phyloP scores from a whole-genome alignment of 1,140 invertebrate genomes.

The Pseudomyrmex pallidus region DNA sequence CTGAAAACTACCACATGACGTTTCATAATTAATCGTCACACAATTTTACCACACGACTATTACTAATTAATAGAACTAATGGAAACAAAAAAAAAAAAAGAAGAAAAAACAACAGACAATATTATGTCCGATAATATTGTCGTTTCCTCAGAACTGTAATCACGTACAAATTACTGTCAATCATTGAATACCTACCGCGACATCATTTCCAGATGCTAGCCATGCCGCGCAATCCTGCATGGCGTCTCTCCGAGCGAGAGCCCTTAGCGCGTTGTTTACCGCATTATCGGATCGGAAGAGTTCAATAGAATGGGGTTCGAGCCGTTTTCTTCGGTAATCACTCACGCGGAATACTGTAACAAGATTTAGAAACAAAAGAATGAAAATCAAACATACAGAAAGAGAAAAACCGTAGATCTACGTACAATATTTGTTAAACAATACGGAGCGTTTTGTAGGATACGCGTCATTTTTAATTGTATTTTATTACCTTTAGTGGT shows the following conservation, averaged over 20 bases:
- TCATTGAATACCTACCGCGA: conserved; percentile 89
- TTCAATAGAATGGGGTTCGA: conserved; percentile 92
- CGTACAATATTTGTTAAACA: background rate
- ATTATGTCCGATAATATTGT: background rate
- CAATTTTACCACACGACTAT: background rate
- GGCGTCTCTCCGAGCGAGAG: conserved; percentile 92
- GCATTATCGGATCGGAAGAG: conserved; percentile 94
- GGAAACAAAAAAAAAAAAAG: too few species aligned
- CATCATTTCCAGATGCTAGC: conserved; percentile 91
- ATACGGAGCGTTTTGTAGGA: too few species aligned
- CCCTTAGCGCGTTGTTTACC: conserved; percentile 91
- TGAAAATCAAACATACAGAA: too few species aligned
- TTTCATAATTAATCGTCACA: background rate
- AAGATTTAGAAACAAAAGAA: conserved; percentile 18
- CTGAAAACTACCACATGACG: background rate
- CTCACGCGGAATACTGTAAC: conserved; percentile 94
- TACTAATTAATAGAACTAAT: background rate
- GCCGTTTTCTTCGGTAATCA: conserved; percentile 92
- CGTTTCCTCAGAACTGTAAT: too few species aligned
- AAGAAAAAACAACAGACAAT: too few species aligned
- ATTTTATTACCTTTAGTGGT: conserved; percentile 90
- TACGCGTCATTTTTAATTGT: too few species aligned
- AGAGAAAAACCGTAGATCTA: background rate
- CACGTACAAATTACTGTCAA: background rate
- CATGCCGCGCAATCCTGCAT: conserved; percentile 93